Conservation (phyloP, 2,797 vertebrate species). For the Sciurus vulgaris region DNA sequence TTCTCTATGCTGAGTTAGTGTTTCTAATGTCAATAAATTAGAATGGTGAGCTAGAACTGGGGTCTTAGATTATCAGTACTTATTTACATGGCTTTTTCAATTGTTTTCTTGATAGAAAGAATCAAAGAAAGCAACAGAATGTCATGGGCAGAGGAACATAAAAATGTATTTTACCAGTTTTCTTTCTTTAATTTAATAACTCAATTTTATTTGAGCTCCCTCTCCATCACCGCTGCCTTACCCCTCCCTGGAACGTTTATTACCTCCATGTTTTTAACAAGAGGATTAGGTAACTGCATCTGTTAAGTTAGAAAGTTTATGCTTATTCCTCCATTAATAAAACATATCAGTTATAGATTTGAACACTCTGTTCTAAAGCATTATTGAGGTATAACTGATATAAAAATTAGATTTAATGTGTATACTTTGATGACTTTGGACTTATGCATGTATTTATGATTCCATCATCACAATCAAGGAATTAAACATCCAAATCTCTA, state of each 20-base stretch:
- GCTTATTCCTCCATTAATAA: conserved; percentile 29
- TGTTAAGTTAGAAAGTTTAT: conserved; percentile 30
- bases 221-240: neutral
- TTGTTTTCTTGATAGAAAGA: neutral
- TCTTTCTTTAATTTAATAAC: conserved; percentile 22
- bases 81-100: neutral
- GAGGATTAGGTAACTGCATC: neutral
- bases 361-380: neutral
- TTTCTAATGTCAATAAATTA: neutral
- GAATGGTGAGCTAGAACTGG: neutral
- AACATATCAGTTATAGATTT: neutral
- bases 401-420: neutral
- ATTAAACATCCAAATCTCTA: neutral
- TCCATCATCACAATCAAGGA: neutral
- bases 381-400: neutral
- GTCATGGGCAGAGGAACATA: neutral
- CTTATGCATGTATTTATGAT: neutral
- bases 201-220: neutral
- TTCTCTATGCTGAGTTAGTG: neutral
- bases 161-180: neutral
- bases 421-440: neutral
- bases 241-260: neutral
- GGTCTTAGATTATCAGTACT: neutral
- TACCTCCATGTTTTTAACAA: neutral
- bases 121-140: neutral